These are phyloP conservation scores for Hycleus phaleratus DNA, from an alignment of 1,140 invertebrate species.

Conservation along the genomic window DNA sequence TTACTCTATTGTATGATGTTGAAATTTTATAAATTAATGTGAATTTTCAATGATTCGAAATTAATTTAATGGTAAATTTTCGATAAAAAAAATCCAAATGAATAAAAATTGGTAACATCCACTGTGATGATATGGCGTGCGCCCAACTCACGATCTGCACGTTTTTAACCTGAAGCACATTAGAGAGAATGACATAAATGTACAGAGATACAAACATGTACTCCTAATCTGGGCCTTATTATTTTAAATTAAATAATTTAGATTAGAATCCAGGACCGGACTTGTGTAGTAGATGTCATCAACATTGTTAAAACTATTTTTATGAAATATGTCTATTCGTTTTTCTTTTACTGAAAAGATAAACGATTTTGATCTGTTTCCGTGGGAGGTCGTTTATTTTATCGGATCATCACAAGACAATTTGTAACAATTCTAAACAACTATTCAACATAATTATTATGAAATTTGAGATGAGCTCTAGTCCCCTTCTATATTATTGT, in stretches of 20 bases:
- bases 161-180: slow-evolving; percentile 23
- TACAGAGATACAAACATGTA: slow-evolving; percentile 18
- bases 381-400: slow-evolving; percentile 20
- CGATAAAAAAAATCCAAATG: too few relatives aligned
- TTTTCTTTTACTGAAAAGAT: neutral
- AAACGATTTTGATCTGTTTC: neutral
- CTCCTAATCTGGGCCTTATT: slow-evolving; percentile 18
- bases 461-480: slow-evolving; percentile 16
- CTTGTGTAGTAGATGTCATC: neutral
- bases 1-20: too few relatives aligned
- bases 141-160: slow-evolving; percentile 23
- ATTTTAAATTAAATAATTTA: slow-evolving; percentile 23
- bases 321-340: too few relatives aligned
- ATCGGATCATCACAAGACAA: slow-evolving; percentile 1
- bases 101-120: too few relatives aligned
- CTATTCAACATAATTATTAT: slow-evolving; percentile 20
- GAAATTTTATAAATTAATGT: too few relatives aligned
- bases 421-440: slow-evolving; percentile 19
- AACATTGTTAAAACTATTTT: too few relatives aligned
- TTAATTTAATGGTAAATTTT: too few relatives aligned
- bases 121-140: slow-evolving; percentile 10
- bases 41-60: too few relatives aligned
- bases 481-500: neutral
- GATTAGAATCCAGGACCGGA: slow-evolving; percentile 1
- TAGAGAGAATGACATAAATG: slow-evolving; percentile 2